A percentile compares a stretch with the other conserved stretches of the same genome.
phyloP scores from a whole-genome alignment of 2,113 vertebrate genomes.

The Dinomys branickii region DNA sequence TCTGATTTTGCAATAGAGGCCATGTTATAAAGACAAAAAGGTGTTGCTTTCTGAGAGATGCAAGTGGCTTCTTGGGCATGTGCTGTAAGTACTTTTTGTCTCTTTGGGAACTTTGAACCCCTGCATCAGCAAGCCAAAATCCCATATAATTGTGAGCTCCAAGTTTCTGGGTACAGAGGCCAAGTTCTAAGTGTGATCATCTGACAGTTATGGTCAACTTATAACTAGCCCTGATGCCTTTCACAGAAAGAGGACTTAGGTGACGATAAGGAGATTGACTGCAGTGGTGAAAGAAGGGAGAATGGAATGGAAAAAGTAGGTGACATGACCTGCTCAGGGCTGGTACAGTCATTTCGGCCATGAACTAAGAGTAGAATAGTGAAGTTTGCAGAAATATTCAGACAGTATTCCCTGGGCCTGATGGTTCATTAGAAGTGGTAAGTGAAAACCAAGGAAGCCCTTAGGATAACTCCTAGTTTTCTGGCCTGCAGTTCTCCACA shows the following conservation, averaged over 20 bases:
- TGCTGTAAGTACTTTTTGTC: slow-evolving; percentile 65
- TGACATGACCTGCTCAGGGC: not conserved
- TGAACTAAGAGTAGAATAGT: not conserved
- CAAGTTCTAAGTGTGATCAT: slow-evolving; percentile 24
- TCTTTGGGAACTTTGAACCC: slow-evolving; percentile 34
- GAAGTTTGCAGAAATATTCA: not conserved
- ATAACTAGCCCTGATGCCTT: not conserved
- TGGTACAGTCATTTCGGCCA: not conserved
- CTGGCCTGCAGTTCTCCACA: not conserved
- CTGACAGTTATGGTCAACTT: not conserved
- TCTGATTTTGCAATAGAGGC: slow-evolving; percentile 74
- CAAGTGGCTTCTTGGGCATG: slow-evolving; percentile 57
- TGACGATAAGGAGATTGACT: not conserved
- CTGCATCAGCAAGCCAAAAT: slow-evolving; percentile 32
- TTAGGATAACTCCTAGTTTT: not conserved
- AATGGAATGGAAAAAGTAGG: not conserved
- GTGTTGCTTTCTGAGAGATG: slow-evolving; percentile 61
- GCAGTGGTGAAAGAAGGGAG: not conserved
- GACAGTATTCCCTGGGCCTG: not conserved
- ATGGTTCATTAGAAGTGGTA: not conserved
- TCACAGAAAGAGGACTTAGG: not conserved
- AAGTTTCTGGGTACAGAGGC: not conserved
- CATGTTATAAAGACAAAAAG: slow-evolving; percentile 72
- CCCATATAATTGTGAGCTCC: not conserved
- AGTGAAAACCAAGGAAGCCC: not conserved